A percentile compares a stretch with the other conserved stretches of the same genome.
These are phyloP conservation scores for Peromyscus californicus DNA, from an alignment of 2,113 vertebrate species.

Conservation along the genomic window DNA sequence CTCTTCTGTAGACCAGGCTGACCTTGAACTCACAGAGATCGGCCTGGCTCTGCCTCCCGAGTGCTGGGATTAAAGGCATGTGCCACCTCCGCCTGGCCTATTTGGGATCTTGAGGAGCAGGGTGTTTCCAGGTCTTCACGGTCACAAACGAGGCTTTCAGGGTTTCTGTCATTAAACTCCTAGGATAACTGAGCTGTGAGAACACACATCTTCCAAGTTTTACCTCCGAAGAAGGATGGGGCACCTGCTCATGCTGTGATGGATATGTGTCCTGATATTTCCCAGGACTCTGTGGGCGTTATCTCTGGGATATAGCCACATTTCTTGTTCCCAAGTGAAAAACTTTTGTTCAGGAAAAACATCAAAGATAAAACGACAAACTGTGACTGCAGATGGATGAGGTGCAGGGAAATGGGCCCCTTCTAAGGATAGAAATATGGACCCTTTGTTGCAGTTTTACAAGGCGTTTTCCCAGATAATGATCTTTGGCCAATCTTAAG, in stretches of 20 bases:
- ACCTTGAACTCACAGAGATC: no score
- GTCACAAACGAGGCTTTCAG: conserved; percentile 50
- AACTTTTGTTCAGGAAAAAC: conserved; percentile 57
- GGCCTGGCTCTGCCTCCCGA: no score
- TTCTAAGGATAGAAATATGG: conserved; percentile 31
- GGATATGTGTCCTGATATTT: background rate
- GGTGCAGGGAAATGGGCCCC: background rate
- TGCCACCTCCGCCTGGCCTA: no score
- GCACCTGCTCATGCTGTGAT: background rate
- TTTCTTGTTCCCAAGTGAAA: conserved; percentile 65
- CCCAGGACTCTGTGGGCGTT: background rate
- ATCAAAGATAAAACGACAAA: conserved; percentile 20
- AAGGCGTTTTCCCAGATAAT: conserved; percentile 37
- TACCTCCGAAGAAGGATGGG: background rate
- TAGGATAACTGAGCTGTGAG: background rate
- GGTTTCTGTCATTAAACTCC: background rate
- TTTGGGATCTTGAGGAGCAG: background rate
- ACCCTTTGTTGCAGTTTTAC: conserved; percentile 4
- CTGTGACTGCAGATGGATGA: conserved; percentile 35
- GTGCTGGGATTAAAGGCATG: no score
- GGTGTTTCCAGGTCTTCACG: background rate
- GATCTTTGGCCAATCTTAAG: conserved; percentile 35
- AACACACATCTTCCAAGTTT: background rate
- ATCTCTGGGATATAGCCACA: background rate
- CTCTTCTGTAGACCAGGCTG: no score